Evolutionary conservation across 2,113 vertebrate genomes (phyloP), one percentile per base, ranked within the genome.

Genomic region (Rhipidura dahli): DNA sequence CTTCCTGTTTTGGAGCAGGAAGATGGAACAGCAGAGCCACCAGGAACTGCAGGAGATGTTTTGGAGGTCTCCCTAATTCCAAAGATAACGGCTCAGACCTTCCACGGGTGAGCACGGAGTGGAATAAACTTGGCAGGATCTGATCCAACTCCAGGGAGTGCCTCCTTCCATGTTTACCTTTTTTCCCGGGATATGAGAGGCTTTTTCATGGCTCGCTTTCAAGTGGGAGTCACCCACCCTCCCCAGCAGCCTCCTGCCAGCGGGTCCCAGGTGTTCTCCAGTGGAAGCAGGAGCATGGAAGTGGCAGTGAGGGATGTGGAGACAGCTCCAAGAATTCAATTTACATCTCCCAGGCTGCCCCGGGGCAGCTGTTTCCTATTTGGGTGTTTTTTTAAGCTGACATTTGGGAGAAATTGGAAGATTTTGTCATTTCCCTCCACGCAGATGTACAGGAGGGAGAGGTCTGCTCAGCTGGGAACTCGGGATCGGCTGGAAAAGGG

Each of bases 311-410:
- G 89, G 44, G 89, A 87, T n/a, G 80, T 76, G 95, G 85, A 92
- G 94, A 96, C 91, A 94, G 87, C 89, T 95, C 91, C 87, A 90
- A 56, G 56, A 28, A 51, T 71, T 83, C 51, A 66, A 89, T 91
- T 95, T 87, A 78, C 65, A 40, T 78, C 89, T 84, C 72, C 44
- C 56, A 35, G 22, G n/a, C 69, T 79, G 87, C 61, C 37, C 54
- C 11, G 5, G 72, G 82, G 83, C 91, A 89, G 91, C 91, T 94
- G 93, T 89, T 97, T 97, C 94, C 60, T 91, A 91, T 94, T 94
- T 86, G 73, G 64, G 22, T 90, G 82, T 77, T 93, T 70, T 81
- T 75, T 33, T 66, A 91, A 91, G 91, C 53, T 87, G 91, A 94
- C 87, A 91, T 94, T 94, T 94, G 53, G 89, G 89, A 96, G 85